Base-by-base conservation (phyloP, 2,113 vertebrate species). In the Alouatta palliata region DNA sequence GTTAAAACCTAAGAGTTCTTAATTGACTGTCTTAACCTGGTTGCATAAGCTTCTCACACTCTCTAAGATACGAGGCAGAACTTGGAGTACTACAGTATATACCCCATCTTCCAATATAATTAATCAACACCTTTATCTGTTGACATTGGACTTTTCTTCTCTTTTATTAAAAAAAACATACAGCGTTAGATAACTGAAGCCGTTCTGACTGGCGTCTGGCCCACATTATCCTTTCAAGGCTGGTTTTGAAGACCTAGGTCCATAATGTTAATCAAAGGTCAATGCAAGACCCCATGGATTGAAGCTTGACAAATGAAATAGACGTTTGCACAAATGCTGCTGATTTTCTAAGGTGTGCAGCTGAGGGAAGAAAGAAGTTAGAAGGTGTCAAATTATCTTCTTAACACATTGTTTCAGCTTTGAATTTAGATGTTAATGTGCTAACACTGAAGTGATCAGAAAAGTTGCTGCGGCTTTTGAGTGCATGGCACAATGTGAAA, bases 381-480 rank as follows among this genome's bases (percentile, higher is more conserved):
- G n/a, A 96, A 97, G 94, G 90, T 94, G 70, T 97, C 95, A 92
- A 96, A 84, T 86, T 96, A 47, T 68, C 87, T 94, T 73, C 76
- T 97, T 97, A 91, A 95, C 84, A 95, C 91, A 56, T 81, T 95
- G 75, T 95, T 77, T 97, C 49, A 58, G 90, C 45, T 97, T 98
- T 87, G 90, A 90, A 91, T 96, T 95, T 94, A 89, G 61, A 92
- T 96, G 73, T 76, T 96, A 95, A 76, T 94, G 75, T 37, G 13
- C 54, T 66, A 95, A 58, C 76, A 88, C 32, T 58, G 54, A 92
- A 83, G 54, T 95, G 80, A 97, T 95, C 23, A 80, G 47, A 56
- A 43, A 95, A 96, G 92, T 94, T 61, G 66, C 82, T 56, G 40
- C 56, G 35, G 61, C 70, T 97, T 79, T 92, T 96, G 66, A 96